Conservation (phyloP, 2,797 vertebrate genomes). For the Tragopan temminckii region DNA sequence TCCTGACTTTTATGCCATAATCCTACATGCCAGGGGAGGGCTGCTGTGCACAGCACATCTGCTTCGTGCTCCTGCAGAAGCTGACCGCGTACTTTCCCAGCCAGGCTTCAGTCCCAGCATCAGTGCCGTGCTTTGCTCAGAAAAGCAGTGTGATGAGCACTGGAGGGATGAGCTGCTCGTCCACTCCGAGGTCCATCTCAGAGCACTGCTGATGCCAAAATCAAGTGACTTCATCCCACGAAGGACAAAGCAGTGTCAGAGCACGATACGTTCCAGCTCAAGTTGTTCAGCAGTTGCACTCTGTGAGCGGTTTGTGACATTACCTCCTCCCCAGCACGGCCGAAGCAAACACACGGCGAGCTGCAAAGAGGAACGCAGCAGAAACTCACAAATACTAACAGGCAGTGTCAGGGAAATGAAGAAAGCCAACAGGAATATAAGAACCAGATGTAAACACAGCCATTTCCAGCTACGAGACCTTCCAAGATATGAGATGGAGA, state of each 20-base stretch:
- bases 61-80: not conserved
- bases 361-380: not conserved
- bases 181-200: not conserved
- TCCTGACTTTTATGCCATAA: accelerated
- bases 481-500: not conserved
- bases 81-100: not conserved
- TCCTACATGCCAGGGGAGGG: accelerated
- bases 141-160: not conserved
- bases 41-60: not conserved
- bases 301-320: not conserved
- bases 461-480: constrained; percentile 24
- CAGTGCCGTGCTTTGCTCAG: accelerated
- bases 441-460: constrained; percentile 20
- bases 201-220: not conserved
- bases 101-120: not conserved
- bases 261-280: accelerated
- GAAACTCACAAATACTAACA: not conserved
- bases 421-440: not conserved
- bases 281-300: not conserved
- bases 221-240: not conserved
- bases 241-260: not conserved
- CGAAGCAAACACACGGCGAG: accelerated
- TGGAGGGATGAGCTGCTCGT: not conserved
- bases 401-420: not conserved
- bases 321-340: not conserved